Evolutionary conservation across 2,113 vertebrate genomes (phyloP).

Genomic region (Ictalurus punctatus): DNA sequence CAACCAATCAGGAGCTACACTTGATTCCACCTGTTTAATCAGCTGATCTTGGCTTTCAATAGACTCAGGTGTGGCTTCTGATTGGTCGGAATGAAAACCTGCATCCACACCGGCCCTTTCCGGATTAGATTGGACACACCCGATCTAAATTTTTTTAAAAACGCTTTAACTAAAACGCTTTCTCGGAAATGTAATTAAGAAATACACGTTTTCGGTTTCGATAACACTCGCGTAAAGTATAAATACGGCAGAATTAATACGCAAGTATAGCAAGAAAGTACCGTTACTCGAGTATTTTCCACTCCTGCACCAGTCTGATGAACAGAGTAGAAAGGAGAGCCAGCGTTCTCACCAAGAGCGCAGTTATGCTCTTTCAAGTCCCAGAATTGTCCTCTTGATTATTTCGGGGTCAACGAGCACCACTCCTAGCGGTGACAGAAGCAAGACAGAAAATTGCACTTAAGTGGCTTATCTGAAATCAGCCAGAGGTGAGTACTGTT

Average conservation of each 20-base stretch:
- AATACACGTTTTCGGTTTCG: background rate
- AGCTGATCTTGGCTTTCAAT: too few relatives aligned
- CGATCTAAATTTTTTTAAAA: too few relatives aligned
- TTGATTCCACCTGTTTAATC: too few relatives aligned
- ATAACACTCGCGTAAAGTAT: background rate
- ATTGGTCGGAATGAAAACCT: too few relatives aligned
- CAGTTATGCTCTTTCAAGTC: background rate
- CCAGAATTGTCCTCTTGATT: constrained; percentile 11
- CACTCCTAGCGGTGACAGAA: background rate
- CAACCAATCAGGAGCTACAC: too few relatives aligned
- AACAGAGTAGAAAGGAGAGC: background rate
- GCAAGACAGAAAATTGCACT: background rate
- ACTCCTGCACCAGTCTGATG: background rate
- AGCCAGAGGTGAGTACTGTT: constrained; percentile 2
- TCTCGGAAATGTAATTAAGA: background rate
- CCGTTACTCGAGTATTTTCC: background rate
- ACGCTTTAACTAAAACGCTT: too few relatives aligned
- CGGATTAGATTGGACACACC: too few relatives aligned
- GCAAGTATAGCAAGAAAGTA: background rate
- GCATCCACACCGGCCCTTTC: too few relatives aligned
- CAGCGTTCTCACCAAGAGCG: background rate
- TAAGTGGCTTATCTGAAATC: background rate
- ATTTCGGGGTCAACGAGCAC: constrained; percentile 19
- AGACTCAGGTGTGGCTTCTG: too few relatives aligned
- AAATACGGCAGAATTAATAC: background rate